Evolutionary conservation across 2,888 invertebrate genomes (phyloP).

Genomic region (Azorinus chamasolen): DNA sequence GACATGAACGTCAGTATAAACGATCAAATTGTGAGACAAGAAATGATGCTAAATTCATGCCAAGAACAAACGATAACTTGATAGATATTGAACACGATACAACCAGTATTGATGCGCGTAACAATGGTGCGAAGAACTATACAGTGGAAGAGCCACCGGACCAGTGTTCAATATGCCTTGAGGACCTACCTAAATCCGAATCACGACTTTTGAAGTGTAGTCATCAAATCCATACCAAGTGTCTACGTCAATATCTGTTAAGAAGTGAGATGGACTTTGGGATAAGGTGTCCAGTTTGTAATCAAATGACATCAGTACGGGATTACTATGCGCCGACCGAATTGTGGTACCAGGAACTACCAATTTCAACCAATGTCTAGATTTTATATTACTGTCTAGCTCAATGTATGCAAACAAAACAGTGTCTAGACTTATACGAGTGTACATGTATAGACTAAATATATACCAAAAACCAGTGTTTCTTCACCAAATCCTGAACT

Average conservation of each 20-base stretch:
- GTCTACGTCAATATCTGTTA: constrained; percentile 25
- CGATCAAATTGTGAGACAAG: too few relatives aligned
- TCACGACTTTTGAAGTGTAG: constrained; percentile 31
- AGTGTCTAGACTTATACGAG: too few relatives aligned
- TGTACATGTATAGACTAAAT: too few relatives aligned
- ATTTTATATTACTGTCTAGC: too few relatives aligned
- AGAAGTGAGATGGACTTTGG: constrained; percentile 50
- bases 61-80: too few relatives aligned
- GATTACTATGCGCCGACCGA: constrained; percentile 44
- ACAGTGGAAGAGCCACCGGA: constrained; percentile 51
- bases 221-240: constrained; percentile 44
- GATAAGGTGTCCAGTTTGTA: constrained; percentile 46
- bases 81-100: too few relatives aligned
- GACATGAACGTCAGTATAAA: too few relatives aligned
- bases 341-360: constrained; percentile 43
- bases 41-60: too few relatives aligned
- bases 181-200: constrained; percentile 43
- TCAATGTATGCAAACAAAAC: too few relatives aligned
- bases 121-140: constrained; percentile 11
- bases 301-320: constrained; percentile 20
- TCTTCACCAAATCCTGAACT: too few relatives aligned
- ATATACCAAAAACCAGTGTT: too few relatives aligned
- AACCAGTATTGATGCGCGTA: too few relatives aligned
- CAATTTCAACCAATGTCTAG: constrained; percentile 28
- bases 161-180: constrained; percentile 46